Evolutionary conservation across 2,888 invertebrate genomes (phyloP).

Genomic region (Phortica okadai): DNA sequence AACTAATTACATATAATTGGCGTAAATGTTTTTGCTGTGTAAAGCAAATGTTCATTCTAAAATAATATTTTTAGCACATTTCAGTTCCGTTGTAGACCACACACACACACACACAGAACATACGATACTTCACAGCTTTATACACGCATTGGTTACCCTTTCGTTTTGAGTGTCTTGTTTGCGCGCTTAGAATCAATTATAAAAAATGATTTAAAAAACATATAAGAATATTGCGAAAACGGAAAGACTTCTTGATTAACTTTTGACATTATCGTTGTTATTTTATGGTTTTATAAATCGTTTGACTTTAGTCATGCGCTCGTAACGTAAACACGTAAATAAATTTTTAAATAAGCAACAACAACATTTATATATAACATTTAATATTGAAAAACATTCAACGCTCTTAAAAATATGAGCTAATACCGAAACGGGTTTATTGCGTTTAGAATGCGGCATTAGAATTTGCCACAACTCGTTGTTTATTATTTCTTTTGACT

Average conservation of each 20-base stretch:
- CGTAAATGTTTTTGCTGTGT: no score
- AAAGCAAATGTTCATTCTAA: no score
- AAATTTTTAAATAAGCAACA: constrained; percentile 20
- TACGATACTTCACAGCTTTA: background rate
- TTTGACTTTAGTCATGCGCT: constrained; percentile 10
- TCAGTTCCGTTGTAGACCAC: constrained; percentile 6
- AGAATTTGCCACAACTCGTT: background rate
- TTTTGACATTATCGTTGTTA: constrained; percentile 19
- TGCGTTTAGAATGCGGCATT: constrained; percentile 1
- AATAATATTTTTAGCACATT: background rate
- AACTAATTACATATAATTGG: no score
- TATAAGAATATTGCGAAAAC: no score
- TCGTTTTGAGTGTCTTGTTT: background rate
- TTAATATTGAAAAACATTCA: background rate
- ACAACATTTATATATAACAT: background rate
- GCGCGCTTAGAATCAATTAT: background rate
- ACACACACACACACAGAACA: background rate
- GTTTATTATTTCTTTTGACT: background rate
- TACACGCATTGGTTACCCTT: constrained; percentile 8
- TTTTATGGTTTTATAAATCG: constrained; percentile 8
- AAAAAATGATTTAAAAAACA: background rate
- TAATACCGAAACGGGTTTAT: constrained; percentile 9
- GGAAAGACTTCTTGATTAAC: background rate
- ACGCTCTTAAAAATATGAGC: background rate
- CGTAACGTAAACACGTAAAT: constrained; percentile 9